phyloP scores from a whole-genome alignment of 2,888 invertebrate genomes.

The Drosophila prolongata region DNA sequence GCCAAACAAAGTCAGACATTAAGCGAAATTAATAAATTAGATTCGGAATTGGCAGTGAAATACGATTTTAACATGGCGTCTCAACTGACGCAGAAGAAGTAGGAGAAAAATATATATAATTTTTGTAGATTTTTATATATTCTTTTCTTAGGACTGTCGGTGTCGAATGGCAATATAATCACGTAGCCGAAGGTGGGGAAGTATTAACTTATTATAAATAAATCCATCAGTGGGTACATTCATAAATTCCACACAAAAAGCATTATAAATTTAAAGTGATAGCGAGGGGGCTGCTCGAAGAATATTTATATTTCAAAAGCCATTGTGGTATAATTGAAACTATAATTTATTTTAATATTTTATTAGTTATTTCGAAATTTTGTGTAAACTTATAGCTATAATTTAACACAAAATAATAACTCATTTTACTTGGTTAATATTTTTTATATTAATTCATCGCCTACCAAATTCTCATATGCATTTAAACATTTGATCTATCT shows the following conservation, averaged over 20 bases:
- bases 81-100: constrained; percentile 25
- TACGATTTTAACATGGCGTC: constrained; percentile 35
- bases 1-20: constrained; percentile 53
- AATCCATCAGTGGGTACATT: constrained; percentile 15
- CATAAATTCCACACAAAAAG: constrained; percentile 11
- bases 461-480: too few relatives aligned
- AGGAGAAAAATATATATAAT: constrained; percentile 3
- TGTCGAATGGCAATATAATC: constrained; percentile 72
- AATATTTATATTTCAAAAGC: neutral
- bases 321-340: too few relatives aligned
- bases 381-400: too few relatives aligned
- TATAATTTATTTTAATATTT: too few relatives aligned
- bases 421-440: too few relatives aligned
- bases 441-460: too few relatives aligned
- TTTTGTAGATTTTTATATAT: constrained; percentile 22
- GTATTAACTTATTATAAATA: constrained; percentile 31
- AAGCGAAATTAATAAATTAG: constrained; percentile 77
- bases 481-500: too few relatives aligned
- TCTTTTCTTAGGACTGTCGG: constrained; percentile 30
- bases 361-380: too few relatives aligned
- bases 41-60: constrained; percentile 49
- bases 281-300: neutral
- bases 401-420: too few relatives aligned
- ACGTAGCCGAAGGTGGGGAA: constrained; percentile 57
- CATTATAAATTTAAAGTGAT: constrained; percentile 7